Conservation (phyloP, 2,113 vertebrate genomes). For the Myotis brandtii region DNA sequence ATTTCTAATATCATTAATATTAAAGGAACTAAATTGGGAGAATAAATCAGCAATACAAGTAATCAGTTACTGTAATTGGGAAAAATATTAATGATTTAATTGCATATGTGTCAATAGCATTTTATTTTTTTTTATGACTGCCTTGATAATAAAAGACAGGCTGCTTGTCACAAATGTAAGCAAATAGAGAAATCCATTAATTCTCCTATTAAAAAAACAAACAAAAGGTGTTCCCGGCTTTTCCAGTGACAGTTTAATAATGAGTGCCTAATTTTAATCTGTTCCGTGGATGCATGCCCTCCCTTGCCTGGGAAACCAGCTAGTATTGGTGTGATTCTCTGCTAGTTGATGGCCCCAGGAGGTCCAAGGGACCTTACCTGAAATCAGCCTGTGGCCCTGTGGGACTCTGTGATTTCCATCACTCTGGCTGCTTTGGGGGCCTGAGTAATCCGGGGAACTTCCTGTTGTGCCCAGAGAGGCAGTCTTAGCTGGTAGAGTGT, state of each 20-base stretch:
- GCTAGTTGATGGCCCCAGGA: not conserved
- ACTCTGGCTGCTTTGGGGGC: not conserved
- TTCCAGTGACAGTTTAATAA: slow-evolving; percentile 53
- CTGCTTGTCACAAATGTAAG: slow-evolving; percentile 47
- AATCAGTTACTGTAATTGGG: slow-evolving; percentile 62
- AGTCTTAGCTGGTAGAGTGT: fast-evolving
- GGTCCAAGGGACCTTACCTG: not conserved
- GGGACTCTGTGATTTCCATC: not conserved
- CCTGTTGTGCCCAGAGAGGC: fast-evolving
- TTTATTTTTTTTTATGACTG: slow-evolving; percentile 57
- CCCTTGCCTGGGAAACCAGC: not conserved
- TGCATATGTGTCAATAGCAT: slow-evolving; percentile 52
- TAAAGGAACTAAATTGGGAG: slow-evolving; percentile 35
- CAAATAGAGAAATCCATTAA: slow-evolving; percentile 59
- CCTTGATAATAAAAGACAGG: slow-evolving; percentile 58
- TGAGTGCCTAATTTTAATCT: slow-evolving; percentile 63
- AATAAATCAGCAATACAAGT: slow-evolving; percentile 44
- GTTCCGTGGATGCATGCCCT: slow-evolving; percentile 43
- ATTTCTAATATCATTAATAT: not conserved
- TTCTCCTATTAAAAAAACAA: slow-evolving; percentile 20
- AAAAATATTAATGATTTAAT: slow-evolving; percentile 66
- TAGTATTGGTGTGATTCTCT: not conserved
- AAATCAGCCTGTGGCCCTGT: not conserved
- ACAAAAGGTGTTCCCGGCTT: slow-evolving; percentile 25
- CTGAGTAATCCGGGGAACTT: not conserved